Conservation (phyloP, 2,888 invertebrate genomes). For the Oithona nana region DNA sequence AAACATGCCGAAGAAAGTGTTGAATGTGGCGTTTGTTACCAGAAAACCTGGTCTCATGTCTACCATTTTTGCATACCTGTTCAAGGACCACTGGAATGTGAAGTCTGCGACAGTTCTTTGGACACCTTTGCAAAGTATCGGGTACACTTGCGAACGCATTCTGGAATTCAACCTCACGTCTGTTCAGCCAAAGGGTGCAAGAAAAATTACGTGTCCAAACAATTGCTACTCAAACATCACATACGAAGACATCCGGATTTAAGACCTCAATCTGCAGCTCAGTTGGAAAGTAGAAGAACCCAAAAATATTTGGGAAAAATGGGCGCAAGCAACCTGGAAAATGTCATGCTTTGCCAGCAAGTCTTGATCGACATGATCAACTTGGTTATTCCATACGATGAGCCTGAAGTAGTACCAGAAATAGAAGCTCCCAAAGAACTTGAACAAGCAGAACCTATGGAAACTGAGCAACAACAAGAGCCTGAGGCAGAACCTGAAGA, state of each 20-base stretch:
- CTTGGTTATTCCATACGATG: background rate
- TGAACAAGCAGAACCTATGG: background rate
- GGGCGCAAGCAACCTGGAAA: background rate
- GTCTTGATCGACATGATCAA: background rate
- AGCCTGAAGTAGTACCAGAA: background rate
- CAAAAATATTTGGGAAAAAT: background rate
- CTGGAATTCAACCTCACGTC: slow-evolving; percentile 45
- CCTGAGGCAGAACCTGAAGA: slow-evolving; percentile 42
- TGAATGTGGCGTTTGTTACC: slow-evolving; percentile 59
- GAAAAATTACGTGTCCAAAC: slow-evolving; percentile 60
- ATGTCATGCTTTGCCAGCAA: background rate
- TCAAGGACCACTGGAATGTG: slow-evolving; percentile 50
- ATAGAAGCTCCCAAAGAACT: background rate
- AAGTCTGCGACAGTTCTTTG: slow-evolving; percentile 40
- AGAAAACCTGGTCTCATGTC: slow-evolving; percentile 78
- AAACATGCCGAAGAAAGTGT: slow-evolving; percentile 79
- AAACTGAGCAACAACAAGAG: background rate
- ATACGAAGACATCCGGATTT: slow-evolving; percentile 28
- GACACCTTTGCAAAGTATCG: slow-evolving; percentile 24
- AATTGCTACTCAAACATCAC: slow-evolving; percentile 47
- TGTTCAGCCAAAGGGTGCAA: slow-evolving; percentile 45
- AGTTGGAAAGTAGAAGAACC: slow-evolving; percentile 21
- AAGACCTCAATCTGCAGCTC: slow-evolving; percentile 39
- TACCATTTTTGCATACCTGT: slow-evolving; percentile 72
- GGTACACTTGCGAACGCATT: slow-evolving; percentile 62